phyloP scores from a whole-genome alignment of 2,888 invertebrate genomes.

The Diarsia rubi region DNA sequence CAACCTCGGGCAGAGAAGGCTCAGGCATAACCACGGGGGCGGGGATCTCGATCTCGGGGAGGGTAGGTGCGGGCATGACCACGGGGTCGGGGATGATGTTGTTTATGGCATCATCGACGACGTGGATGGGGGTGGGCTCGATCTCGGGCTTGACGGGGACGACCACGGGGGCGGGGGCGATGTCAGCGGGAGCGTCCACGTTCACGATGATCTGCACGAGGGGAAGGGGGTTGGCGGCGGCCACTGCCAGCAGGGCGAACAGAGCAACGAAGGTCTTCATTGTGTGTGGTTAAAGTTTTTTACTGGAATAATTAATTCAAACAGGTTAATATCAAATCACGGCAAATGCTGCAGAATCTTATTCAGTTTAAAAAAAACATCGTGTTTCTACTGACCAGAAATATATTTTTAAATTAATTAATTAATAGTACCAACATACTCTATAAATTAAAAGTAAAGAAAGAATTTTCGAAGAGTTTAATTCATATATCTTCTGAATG shows the following conservation, averaged over 20 bases:
- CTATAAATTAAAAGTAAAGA: background rate
- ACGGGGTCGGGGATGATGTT: slow-evolving; percentile 45
- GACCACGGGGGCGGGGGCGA: slow-evolving; percentile 51
- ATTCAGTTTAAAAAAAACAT: background rate
- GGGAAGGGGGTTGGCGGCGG: slow-evolving; percentile 76
- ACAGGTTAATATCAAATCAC: background rate
- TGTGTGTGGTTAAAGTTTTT: slow-evolving; percentile 50
- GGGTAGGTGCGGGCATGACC: slow-evolving; percentile 40
- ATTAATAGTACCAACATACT: too few relatives aligned
- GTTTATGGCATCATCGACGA: slow-evolving; percentile 38
- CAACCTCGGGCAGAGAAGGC: slow-evolving; percentile 49
- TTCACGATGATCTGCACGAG: slow-evolving; percentile 79
- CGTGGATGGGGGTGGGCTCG: slow-evolving; percentile 16
- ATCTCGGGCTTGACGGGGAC: slow-evolving; percentile 48
- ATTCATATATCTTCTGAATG: background rate
- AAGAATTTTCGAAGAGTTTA: background rate
- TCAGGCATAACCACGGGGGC: slow-evolving; percentile 49
- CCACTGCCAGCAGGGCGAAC: slow-evolving; percentile 75
- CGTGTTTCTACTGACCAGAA: too few relatives aligned
- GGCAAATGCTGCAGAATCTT: background rate
- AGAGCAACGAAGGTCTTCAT: slow-evolving; percentile 78
- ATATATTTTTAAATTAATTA: too few relatives aligned
- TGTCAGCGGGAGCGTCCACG: slow-evolving; percentile 68
- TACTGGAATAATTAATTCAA: slow-evolving; percentile 41
- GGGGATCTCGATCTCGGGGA: slow-evolving; percentile 45